Percentiles rank a stretch among this genome's conserved stretches.
These are phyloP conservation scores for Caenorhabditis sulstoni DNA, from an alignment of 2,888 invertebrate genomes.

Conservation along the genomic window DNA sequence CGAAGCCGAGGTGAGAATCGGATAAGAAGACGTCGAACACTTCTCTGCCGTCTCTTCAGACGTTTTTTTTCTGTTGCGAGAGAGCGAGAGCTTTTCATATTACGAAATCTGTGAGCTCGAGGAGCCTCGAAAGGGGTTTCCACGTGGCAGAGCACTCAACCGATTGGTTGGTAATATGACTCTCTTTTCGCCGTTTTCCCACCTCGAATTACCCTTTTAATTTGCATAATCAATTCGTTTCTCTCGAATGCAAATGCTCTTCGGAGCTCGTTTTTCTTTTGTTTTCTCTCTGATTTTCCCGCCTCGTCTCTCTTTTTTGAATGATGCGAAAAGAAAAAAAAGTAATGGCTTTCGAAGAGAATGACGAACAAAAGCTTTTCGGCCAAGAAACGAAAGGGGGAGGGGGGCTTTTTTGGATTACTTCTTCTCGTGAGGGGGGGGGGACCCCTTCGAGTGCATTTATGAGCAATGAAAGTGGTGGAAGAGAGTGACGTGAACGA, in stretches of 20 bases:
- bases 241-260: neutral
- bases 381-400: neutral
- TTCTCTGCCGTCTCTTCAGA: neutral
- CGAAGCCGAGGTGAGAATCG: conserved; percentile 37
- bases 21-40: too few relatives aligned
- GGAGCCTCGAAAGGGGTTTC: neutral
- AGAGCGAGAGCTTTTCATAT: neutral
- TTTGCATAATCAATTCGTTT: conserved; percentile 2
- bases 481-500: neutral
- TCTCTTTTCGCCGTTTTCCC: too few relatives aligned
- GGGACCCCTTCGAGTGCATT: neutral
- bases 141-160: neutral
- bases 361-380: conserved; percentile 27
- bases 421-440: too few relatives aligned
- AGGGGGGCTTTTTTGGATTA: conserved; percentile 33
- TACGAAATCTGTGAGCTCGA: neutral
- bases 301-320: conserved; percentile 27
- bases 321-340: conserved; percentile 24
- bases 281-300: conserved; percentile 1
- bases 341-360: conserved; percentile 37
- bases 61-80: neutral
- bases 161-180: too few relatives aligned
- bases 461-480: neutral
- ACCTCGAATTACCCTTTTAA: neutral
- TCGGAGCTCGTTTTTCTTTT: neutral